Conservation (phyloP, 2,888 invertebrate genomes). For the Omphaloscelis lunosa region DNA sequence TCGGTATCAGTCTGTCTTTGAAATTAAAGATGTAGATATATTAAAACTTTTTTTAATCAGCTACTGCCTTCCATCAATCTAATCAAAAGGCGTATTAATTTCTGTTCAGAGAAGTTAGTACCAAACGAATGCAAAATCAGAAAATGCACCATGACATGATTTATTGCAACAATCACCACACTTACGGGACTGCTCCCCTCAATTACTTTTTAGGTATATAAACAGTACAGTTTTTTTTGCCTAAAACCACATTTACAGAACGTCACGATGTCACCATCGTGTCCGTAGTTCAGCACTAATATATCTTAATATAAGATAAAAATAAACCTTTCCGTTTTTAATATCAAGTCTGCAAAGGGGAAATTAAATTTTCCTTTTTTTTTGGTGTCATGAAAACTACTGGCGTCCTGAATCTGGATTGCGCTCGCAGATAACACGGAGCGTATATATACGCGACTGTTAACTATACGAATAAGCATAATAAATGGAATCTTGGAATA, state of each 20-base stretch:
- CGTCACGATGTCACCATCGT: not conserved
- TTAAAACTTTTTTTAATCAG: not conserved
- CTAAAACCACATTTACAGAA: not conserved
- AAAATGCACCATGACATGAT: not conserved
- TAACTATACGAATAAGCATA: slow-evolving; percentile 38
- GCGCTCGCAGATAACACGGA: slow-evolving; percentile 30
- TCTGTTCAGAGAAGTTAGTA: not conserved
- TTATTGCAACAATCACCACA: not conserved
- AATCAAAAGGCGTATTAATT: not conserved
- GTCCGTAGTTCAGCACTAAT: not conserved
- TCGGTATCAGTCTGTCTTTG: not conserved
- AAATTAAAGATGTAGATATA: not conserved
- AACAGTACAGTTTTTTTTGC: not conserved
- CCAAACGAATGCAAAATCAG: not conserved
- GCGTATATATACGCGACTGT: slow-evolving; percentile 11
- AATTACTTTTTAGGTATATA: not conserved
- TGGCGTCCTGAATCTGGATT: slow-evolving; percentile 29
- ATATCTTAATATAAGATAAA: slow-evolving; percentile 4
- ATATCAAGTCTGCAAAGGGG: slow-evolving; percentile 27
- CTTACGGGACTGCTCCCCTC: not conserved
- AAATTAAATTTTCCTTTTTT: slow-evolving; percentile 39
- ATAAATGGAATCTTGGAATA: slow-evolving; percentile 26
- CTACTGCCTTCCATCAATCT: not conserved
- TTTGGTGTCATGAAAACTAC: slow-evolving; percentile 37
- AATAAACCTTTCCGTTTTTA: slow-evolving; percentile 32